Conservation (phyloP, 92 coral and sea anemone genomes). For the Porites cylindrica region DNA sequence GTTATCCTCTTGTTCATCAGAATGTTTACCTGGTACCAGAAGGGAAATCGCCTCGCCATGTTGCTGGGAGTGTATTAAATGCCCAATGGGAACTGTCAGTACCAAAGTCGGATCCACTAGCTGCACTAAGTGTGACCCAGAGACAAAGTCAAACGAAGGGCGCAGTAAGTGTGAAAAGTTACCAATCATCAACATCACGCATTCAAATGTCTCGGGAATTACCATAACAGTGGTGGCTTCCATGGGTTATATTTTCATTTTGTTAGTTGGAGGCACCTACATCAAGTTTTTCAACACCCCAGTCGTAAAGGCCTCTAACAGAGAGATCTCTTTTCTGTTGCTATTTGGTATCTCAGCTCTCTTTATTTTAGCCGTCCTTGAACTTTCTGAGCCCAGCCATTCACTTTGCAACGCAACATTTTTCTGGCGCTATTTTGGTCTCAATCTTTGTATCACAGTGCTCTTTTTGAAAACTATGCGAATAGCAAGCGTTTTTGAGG, state of each 20-base stretch:
- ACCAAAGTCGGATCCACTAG: neutral
- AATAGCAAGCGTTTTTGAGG: too few species aligned
- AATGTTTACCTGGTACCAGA: too few species aligned
- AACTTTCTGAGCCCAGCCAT: neutral
- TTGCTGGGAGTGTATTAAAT: neutral
- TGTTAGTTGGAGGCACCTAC: neutral
- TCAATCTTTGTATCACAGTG: too few species aligned
- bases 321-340: neutral
- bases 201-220: constrained; percentile 45
- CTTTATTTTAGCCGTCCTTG: neutral
- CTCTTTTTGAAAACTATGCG: too few species aligned
- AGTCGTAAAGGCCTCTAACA: neutral
- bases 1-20: too few species aligned
- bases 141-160: constrained; percentile 50
- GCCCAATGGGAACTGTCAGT: neutral
- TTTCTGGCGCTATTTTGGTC: too few species aligned
- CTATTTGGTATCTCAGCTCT: neutral
- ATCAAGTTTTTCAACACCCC: neutral
- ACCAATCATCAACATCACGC: constrained; percentile 43
- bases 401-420: neutral
- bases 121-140: constrained; percentile 38
- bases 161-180: constrained; percentile 41
- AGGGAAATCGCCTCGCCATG: too few species aligned
- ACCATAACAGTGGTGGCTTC: constrained; percentile 7
- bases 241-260: constrained; percentile 11